Base-by-base conservation (phyloP, 37 sponge, comb jelly and placozoan species). In the Theonella swinhoei region DNA sequence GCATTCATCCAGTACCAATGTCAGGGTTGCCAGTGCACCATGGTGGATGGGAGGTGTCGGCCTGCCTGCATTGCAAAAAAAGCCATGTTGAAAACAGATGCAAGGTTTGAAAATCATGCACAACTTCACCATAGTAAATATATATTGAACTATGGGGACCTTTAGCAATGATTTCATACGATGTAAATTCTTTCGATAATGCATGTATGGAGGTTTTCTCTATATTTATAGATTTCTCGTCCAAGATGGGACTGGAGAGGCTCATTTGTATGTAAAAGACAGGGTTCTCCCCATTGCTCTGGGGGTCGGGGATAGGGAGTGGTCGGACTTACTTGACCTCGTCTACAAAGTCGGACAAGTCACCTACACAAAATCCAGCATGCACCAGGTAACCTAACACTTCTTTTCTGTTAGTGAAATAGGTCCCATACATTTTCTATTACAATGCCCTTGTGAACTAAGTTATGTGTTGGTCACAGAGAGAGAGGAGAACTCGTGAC, bases 161-260 rank as follows among this genome's bases (percentile, higher is more conserved):
- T n/a, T n/a, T n/a, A n/a, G n/a, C n/a, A n/a, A n/a, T n/a, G n/a
- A n/a, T n/a, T n/a, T n/a, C n/a, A n/a, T n/a, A n/a, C n/a, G n/a
- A n/a, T n/a, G n/a, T n/a, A n/a, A n/a, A n/a, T n/a, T n/a, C n/a
- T n/a, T n/a, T n/a, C n/a, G n/a, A n/a, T n/a, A n/a, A n/a, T n/a
- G n/a, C n/a, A n/a, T n/a, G n/a, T n/a, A n/a, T n/a, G n/a, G n/a
- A n/a, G n/a, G n/a, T n/a, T n/a, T n/a, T n/a, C n/a, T n/a, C n/a
- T n/a, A n/a, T n/a, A 0, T 31, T 42, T 86, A 3, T 32, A 86
- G 87, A 26, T 54, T 86, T 22, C 26, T 79, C 2, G 3, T 86
- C 17, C 79, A 79, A 31, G 87, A 86, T 86, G 87, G 87, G 11
- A 86, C 71, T 79, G 87, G 87, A 37, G 70, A 79, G 20, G 87